Conservation (phyloP, 2,797 vertebrate species). For the Propithecus deckenii region DNA sequence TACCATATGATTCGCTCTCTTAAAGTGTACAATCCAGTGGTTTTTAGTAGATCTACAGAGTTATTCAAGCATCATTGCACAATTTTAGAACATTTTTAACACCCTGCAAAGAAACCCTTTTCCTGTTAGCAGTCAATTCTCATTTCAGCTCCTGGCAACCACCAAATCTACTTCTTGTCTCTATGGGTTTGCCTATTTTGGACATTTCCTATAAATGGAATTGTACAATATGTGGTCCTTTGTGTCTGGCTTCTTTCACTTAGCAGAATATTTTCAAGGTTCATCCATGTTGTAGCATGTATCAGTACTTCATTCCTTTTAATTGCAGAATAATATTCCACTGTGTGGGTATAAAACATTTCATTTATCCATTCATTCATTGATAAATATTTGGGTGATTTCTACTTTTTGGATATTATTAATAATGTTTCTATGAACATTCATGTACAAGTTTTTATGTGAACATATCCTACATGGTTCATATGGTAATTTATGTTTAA, state of each 20-base stretch:
- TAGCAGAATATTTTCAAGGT: not conserved
- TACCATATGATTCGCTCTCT: not conserved
- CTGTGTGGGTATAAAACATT: not conserved
- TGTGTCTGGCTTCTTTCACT: slow-evolving; percentile 2
- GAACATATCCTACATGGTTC: not conserved
- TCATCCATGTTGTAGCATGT: not conserved
- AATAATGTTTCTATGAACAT: not conserved
- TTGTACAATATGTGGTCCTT: not conserved
- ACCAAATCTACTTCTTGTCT: not conserved
- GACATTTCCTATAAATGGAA: not conserved
- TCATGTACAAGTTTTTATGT: not conserved
- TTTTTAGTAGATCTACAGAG: not conserved
- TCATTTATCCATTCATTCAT: not conserved
- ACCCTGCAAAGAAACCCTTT: not conserved
- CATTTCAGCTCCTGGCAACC: not conserved
- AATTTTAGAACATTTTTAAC: slow-evolving; percentile 6
- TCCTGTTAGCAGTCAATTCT: not conserved
- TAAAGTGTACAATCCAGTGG: not conserved
- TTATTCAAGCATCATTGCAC: not conserved
- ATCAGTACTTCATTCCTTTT: not conserved
- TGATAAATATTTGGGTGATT: not conserved
- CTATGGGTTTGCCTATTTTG: not conserved
- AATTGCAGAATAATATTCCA: slow-evolving; percentile 5
- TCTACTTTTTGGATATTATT: not conserved
- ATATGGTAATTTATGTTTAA: not conserved